Evolutionary conservation across 2,113 vertebrate species (phyloP), one percentile per base, ranked within the genome.

Genomic region (Tylochromis polylepis): DNA sequence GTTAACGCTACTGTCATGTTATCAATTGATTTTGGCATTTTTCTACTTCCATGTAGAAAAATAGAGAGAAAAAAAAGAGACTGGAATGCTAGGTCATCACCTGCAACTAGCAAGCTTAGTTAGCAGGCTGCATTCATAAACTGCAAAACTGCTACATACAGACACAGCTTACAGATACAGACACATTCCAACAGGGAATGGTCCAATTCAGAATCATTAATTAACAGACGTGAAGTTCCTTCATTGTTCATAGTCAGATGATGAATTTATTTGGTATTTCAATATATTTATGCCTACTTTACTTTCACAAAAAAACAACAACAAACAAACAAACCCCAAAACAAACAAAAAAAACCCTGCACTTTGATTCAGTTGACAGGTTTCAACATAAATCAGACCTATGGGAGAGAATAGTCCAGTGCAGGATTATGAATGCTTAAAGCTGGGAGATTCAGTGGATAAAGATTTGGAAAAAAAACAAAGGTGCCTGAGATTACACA

Each of bases 81-180:
- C 24, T 7, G 67, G 18, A 46, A 24, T 46, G 41, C 1, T 5
- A 72, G 41, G 41, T 15, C 9, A 15, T 20, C 65, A 22, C 22
- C 65, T 1, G 43, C 1, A 2, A 43, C 38, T 18, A 72, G 38
- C 38, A 43, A 24, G 38, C 65, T 70, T 43, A 43, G 65, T 43
- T 70, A 70, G 38, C 65, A 72, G 41, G 65, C 22, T 46, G 38
- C 65, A 72, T 3, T 46, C 14, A 16, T 18, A 8, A 24, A 72
- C 38, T 27, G 14, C 22, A 0, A 0, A 41, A 27, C 38, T 1
- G 4, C 36, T 11, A 1, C 22, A 27, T 4, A 72, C 43, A 24
- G 65, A 70, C 65, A 70, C 65, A 70, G 65, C 38, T n/a, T n/a
- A n/a, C n/a, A n/a, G n/a, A n/a, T n/a, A n/a, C n/a, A n/a, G n/a